These are phyloP conservation scores for Condylura cristata DNA, from an alignment of 2,113 vertebrate genomes.

Conservation along the genomic window DNA sequence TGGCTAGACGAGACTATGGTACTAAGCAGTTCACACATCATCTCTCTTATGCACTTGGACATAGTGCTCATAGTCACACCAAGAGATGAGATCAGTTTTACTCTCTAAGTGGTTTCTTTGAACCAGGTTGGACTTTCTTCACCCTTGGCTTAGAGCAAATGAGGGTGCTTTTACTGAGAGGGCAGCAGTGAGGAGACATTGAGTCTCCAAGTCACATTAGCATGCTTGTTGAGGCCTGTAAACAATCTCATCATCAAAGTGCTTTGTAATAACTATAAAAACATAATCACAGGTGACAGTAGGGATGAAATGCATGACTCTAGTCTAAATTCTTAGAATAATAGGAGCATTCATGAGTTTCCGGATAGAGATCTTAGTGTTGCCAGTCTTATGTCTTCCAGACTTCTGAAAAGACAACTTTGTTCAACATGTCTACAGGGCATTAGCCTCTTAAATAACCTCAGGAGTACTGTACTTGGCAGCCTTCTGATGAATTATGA, in stretches of 20 bases:
- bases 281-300: slow-evolving; percentile 89
- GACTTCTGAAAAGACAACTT: slow-evolving; percentile 87
- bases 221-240: slow-evolving; percentile 85
- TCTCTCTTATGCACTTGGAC: slow-evolving; percentile 72
- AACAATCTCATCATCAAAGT: slow-evolving; percentile 86
- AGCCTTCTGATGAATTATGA: neutral
- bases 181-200: slow-evolving; percentile 77
- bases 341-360: slow-evolving; percentile 87
- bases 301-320: slow-evolving; percentile 87
- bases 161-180: slow-evolving; percentile 79
- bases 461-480: slow-evolving; percentile 86
- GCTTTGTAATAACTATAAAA: slow-evolving; percentile 86
- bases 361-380: slow-evolving; percentile 86
- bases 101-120: slow-evolving; percentile 74
- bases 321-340: slow-evolving; percentile 84
- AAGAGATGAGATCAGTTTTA: slow-evolving; percentile 73
- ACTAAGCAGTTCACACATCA: slow-evolving; percentile 56
- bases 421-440: slow-evolving; percentile 91
- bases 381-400: slow-evolving; percentile 82
- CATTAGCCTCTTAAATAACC: slow-evolving; percentile 88
- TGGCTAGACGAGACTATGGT: neutral
- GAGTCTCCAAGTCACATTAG: slow-evolving; percentile 85
- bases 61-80: slow-evolving; percentile 49
- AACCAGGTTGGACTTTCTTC: slow-evolving; percentile 41
- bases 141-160: slow-evolving; percentile 82